A percentile compares a stretch with the other conserved stretches of the same genome.
phyloP scores from a whole-genome alignment of 2,113 vertebrate genomes.

The Sinocyclocheilus rhinocerous region DNA sequence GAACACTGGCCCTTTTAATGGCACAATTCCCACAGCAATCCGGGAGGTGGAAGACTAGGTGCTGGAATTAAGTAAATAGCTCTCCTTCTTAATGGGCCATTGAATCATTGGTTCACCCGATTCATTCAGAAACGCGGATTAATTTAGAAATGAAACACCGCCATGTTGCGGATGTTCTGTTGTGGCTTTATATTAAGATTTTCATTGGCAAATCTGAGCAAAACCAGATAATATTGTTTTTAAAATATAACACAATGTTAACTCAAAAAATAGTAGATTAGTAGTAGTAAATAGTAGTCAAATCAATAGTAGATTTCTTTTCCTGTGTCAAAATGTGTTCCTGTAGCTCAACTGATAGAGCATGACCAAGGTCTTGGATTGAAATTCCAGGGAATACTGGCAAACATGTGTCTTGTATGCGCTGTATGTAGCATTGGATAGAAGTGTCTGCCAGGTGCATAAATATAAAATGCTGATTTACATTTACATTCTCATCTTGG shows the following conservation, averaged over 20 bases:
- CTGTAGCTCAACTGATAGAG: background rate
- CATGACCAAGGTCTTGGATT: background rate
- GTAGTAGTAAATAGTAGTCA: no score
- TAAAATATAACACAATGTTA: no score
- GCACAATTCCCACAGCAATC: conserved; percentile 3
- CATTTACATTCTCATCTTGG: background rate
- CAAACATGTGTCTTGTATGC: background rate
- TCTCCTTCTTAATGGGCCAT: no score
- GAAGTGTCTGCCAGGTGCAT: background rate
- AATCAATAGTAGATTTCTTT: background rate
- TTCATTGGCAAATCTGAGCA: no score
- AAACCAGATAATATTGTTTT: no score
- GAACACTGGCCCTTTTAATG: conserved; percentile 26
- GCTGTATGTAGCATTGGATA: background rate
- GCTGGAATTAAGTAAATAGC: no score
- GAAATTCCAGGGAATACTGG: background rate
- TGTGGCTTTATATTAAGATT: no score
- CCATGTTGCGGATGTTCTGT: no score
- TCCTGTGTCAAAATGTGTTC: background rate
- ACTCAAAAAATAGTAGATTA: no score
- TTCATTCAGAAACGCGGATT: no score
- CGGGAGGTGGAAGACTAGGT: background rate
- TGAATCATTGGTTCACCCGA: no score
- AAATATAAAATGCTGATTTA: background rate
- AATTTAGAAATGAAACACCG: no score